A percentile compares a stretch with the other conserved stretches of the same genome.
These are phyloP conservation scores for Plumapathes pennacea DNA, from an alignment of 92 coral and sea anemone species.

Conservation along the genomic window DNA sequence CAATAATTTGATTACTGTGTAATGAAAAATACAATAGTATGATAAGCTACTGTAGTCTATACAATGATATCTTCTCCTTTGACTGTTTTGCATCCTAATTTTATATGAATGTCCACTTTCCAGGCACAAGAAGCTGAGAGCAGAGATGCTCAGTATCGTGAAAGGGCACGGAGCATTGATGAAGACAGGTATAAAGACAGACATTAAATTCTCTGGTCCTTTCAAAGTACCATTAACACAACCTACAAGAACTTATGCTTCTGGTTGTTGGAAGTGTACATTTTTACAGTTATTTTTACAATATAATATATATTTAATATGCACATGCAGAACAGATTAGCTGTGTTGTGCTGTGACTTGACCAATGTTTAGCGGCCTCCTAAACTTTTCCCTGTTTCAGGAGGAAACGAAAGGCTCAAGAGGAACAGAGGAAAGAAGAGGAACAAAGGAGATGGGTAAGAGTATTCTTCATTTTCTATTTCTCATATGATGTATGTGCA, in stretches of 20 bases:
- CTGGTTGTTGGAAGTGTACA: no score
- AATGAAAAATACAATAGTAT: no score
- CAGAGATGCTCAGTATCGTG: constrained; percentile 75
- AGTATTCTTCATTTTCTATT: background rate
- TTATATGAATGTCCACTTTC: background rate
- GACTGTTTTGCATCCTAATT: background rate
- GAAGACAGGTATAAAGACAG: constrained; percentile 56
- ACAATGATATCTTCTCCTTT: no score
- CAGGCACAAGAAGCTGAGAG: constrained; percentile 78
- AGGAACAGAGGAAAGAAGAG: constrained; percentile 65
- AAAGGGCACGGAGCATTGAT: constrained; percentile 83
- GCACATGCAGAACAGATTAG: no score
- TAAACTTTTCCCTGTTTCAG: constrained; percentile 5
- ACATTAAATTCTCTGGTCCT: background rate
- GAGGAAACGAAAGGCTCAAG: constrained; percentile 60
- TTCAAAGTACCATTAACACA: no score
- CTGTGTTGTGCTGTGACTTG: no score
- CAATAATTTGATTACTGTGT: no score
- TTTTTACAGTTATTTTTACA: no score
- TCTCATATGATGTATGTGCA: background rate
- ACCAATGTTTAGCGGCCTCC: no score
- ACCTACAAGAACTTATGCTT: no score
- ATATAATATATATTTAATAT: no score
- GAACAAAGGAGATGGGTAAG: constrained; percentile 70
- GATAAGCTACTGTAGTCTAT: no score